Base-by-base conservation (phyloP, 2,888 invertebrate species). In the Drosophila ustulata region DNA sequence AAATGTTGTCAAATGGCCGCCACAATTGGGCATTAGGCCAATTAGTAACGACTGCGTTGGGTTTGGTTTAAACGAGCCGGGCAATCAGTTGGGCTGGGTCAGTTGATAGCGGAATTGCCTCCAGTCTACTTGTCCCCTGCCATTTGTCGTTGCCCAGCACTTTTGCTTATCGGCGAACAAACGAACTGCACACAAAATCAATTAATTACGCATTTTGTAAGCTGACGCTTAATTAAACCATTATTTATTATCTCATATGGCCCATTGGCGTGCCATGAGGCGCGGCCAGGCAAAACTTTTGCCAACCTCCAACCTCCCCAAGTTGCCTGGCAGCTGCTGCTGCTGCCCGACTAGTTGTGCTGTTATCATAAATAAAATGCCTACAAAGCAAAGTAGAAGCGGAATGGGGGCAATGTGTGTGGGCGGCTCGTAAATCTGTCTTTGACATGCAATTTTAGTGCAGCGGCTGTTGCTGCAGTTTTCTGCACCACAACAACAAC, bases 371-470 rank as follows among this genome's bases (percentile, higher is more conserved):
- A 61, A 69, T 75, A 67, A 71, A 65, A 52, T 62, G 75, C 76
- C 61, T 63, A 46, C 52, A 70, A 50, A 52, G 57, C 39, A 55
- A 43, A 47, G 62, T 58, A 47, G 25, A 63, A 58, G 52, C 58
- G 39, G 46, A 53, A 58, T 26, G 67, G 25, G 34, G 25, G 23
- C 66, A 64, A 63, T 72, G 65, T 69, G 65, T 69, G 58, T 43
- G 53, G 51, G 47, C 67, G 4, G n/a, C 67, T 88, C 85, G 82
- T 88, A 88, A 87, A 87, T 86, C 87, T 87, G 87, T 79, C 80
- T 88, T 88, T 87, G 87, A 86, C 87, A 88, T 86, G 88, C 82
- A 86, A 87, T 87, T 88, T 80, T 56, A 71, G 82, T 84, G 80
- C 82, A 76, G 64, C 82, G 76, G 80, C 88, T 87, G 84, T 83